Evolutionary conservation across 2,797 vertebrate genomes (phyloP).

Genomic region (Enteromius afrohamiltoni): DNA sequence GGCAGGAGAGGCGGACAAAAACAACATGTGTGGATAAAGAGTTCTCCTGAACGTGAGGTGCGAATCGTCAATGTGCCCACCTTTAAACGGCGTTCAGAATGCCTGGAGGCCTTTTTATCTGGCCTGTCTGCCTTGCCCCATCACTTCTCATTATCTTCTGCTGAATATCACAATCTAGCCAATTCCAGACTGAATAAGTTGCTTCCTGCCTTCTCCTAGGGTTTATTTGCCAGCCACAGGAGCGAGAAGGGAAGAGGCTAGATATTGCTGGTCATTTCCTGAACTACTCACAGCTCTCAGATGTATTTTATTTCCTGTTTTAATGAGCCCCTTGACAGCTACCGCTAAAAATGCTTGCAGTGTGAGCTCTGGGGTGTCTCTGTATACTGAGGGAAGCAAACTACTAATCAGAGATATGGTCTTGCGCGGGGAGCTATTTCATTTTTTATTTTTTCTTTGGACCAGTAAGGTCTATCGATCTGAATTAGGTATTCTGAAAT

Average conservation of each 20-base stretch:
- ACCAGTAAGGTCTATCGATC: conserved; percentile 31
- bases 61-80: conserved; percentile 68
- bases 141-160: conserved; percentile 77
- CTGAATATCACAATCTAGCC: conserved; percentile 76
- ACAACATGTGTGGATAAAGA: conserved; percentile 71
- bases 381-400: conserved; percentile 15
- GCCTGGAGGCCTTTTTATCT: conserved; percentile 77
- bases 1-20: conserved; percentile 68
- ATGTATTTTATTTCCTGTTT: conserved; percentile 58
- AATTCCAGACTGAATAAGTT: conserved; percentile 68
- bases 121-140: conserved; percentile 68
- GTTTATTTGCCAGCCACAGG: conserved; percentile 63
- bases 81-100: conserved; percentile 72
- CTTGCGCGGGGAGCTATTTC: not conserved
- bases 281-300: conserved; percentile 60
- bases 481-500: conserved; percentile 28
- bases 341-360: conserved; percentile 41
- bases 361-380: conserved; percentile 15
- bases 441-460: not conserved
- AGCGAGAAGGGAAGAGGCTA: conserved; percentile 39
- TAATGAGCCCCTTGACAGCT: conserved; percentile 51
- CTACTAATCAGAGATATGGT: conserved; percentile 24
- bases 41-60: conserved; percentile 58
- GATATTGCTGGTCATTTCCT: conserved; percentile 61
- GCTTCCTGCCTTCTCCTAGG: conserved; percentile 63